Evolutionary conservation across 1,140 invertebrate genomes (phyloP), one percentile per base, ranked within the genome.

Genomic region (Helicoverpa zea): DNA sequence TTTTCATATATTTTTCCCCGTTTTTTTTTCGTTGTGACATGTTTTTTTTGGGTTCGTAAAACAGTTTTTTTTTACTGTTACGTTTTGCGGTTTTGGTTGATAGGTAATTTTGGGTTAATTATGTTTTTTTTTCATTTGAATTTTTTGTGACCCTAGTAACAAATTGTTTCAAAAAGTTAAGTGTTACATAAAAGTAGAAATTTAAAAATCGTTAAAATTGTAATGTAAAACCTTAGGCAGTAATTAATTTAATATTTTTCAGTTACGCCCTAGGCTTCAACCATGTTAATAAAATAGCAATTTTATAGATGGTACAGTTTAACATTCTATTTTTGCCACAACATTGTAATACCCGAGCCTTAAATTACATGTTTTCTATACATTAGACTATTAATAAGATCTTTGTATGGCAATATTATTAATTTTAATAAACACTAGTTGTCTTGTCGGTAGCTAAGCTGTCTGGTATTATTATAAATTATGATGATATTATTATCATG

Each of bases 1-100:
- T 81, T 84, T 87, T 84, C 85, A 64, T 58, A n/a, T 23, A 14
- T 47, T 49, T 61, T 76, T 52, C 54, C 11, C 10, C 12, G 1
- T 77, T 64, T 77, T 77, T 70, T 79, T 70, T 47, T 35, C 13
- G 11, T 79, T 68, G 49, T 59, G 14, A 14, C 9, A 23, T 59
- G 11, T 13, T 59, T 59, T 59, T 59, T 59, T 59, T n/a, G 10
- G 10, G 18, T 43, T 7, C 4, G n/a, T 59, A 29, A 29, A 3
- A 18, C 10, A 3, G 3, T 1, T 59, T 29, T 30, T 43, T 64
- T 64, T 64, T 30, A 2, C 51, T 68, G 12, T 13, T 18, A 3
- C 29, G 29, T 47, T 66, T 64, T 77, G 29, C 9, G 23, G 70
- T 73, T 73, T 56, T 13, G 52, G 52, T 12, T 13, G 52, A 29